Conservation (phyloP, 2,888 invertebrate species). For the Caenorhabditis afra region DNA sequence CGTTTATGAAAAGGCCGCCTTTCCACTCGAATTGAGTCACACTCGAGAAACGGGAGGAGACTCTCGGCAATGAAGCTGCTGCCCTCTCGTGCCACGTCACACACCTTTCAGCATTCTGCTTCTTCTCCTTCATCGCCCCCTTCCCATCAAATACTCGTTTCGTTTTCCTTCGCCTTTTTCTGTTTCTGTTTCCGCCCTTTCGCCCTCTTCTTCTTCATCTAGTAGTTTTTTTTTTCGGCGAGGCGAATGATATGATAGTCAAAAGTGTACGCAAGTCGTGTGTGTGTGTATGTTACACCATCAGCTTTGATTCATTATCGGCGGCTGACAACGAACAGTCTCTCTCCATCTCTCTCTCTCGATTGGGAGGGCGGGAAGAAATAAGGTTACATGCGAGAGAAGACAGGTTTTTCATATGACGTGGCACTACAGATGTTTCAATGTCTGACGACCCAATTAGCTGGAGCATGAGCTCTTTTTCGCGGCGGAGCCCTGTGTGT, state of each 20-base stretch:
- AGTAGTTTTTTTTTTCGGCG: slow-evolving; percentile 40
- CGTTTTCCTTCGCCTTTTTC: neutral
- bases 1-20: slow-evolving; percentile 46
- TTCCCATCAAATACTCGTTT: too few relatives aligned
- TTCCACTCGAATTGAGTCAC: slow-evolving; percentile 53
- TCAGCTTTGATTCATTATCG: slow-evolving; percentile 55
- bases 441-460: slow-evolving; percentile 28
- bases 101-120: neutral
- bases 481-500: slow-evolving; percentile 8
- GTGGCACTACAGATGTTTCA: slow-evolving; percentile 6
- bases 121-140: neutral
- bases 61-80: slow-evolving; percentile 17
- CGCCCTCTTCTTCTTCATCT: neutral
- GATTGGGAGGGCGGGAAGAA: slow-evolving; percentile 1
- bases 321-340: slow-evolving; percentile 16
- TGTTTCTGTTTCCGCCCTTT: neutral
- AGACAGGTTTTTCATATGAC: slow-evolving; percentile 16
- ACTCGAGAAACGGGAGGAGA: slow-evolving; percentile 40
- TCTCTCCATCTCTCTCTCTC: slow-evolving; percentile 10
- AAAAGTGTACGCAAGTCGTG: slow-evolving; percentile 37
- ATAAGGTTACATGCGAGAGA: neutral
- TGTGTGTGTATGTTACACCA: slow-evolving; percentile 43
- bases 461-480: slow-evolving; percentile 32
- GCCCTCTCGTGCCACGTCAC: neutral
- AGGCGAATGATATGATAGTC: slow-evolving; percentile 54